Evolutionary conservation across 2,888 invertebrate species (phyloP).

Genomic region (Drosophila sordidula): DNA sequence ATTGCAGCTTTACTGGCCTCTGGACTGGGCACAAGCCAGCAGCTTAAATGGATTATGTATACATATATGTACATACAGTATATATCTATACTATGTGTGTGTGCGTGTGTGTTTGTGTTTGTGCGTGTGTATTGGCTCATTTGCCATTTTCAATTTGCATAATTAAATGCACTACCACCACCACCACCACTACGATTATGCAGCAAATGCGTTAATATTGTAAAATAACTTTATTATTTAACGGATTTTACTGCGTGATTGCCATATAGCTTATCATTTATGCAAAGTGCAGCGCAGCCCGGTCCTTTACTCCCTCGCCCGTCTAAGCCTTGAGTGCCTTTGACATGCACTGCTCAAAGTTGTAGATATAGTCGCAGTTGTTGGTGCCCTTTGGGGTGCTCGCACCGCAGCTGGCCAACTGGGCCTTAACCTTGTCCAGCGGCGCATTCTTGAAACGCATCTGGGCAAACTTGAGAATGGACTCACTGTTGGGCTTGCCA

Average conservation of each 20-base stretch:
- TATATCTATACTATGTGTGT: constrained; percentile 7
- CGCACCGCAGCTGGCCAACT: constrained; percentile 37
- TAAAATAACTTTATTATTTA: constrained; percentile 71
- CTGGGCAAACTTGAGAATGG: constrained; percentile 44
- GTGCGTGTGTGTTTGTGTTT: constrained; percentile 16
- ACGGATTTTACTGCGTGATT: constrained; percentile 56
- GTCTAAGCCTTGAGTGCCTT: constrained; percentile 55
- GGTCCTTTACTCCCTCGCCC: neutral
- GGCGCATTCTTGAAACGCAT: constrained; percentile 36
- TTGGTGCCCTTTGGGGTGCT: constrained; percentile 20
- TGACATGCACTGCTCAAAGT: constrained; percentile 58
- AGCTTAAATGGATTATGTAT: constrained; percentile 68
- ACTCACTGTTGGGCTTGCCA: constrained; percentile 42
- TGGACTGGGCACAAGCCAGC: constrained; percentile 48
- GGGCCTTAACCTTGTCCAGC: constrained; percentile 52
- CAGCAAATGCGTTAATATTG: constrained; percentile 68
- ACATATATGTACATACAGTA: constrained; percentile 45
- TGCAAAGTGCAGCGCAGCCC: constrained; percentile 21
- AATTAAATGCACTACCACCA: constrained; percentile 66
- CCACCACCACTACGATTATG: constrained; percentile 47
- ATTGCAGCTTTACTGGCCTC: constrained; percentile 61
- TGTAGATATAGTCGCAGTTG: constrained; percentile 45
- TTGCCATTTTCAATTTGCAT: constrained; percentile 75
- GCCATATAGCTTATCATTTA: constrained; percentile 45
- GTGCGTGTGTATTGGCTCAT: constrained; percentile 42